Evolutionary conservation across 2,888 invertebrate species (phyloP).

Genomic region (Drosophila conformis): DNA sequence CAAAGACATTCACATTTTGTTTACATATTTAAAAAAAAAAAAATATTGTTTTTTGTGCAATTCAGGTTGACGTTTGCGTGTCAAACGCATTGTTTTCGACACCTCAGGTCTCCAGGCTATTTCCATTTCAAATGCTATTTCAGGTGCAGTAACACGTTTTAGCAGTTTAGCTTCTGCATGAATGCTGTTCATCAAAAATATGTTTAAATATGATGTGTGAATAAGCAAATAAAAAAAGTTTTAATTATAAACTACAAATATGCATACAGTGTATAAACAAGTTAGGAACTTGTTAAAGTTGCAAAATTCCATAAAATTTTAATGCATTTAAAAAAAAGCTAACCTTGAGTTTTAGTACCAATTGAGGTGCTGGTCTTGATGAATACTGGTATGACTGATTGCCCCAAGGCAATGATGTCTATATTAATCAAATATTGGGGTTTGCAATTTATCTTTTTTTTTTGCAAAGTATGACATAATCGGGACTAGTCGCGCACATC

Average conservation of each 20-base stretch:
- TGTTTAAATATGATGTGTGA: slow-evolving; percentile 35
- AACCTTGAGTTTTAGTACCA: slow-evolving; percentile 48
- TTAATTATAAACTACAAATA: slow-evolving; percentile 36
- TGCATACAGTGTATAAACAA: slow-evolving; percentile 45
- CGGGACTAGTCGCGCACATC: not conserved
- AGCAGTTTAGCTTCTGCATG: slow-evolving; percentile 30
- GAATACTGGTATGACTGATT: slow-evolving; percentile 43
- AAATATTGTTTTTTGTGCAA: slow-evolving; percentile 1
- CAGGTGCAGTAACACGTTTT: slow-evolving; percentile 31
- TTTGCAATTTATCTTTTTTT: not conserved
- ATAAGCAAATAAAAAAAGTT: slow-evolving; percentile 20
- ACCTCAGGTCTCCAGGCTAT: slow-evolving; percentile 17
- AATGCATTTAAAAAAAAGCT: slow-evolving; percentile 38
- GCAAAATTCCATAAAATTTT: slow-evolving; percentile 26
- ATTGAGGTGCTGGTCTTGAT: slow-evolving; percentile 43
- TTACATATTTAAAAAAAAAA: not conserved
- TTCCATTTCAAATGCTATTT: slow-evolving; percentile 12
- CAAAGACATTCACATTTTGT: slow-evolving; percentile 2
- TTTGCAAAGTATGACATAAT: slow-evolving; percentile 20
- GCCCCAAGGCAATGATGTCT: slow-evolving; percentile 12
- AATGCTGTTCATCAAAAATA: slow-evolving; percentile 33
- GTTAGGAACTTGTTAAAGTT: slow-evolving; percentile 47
- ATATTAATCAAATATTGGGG: not conserved
- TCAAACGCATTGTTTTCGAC: slow-evolving; percentile 34
- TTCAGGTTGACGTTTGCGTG: slow-evolving; percentile 32